Evolutionary conservation across 1,140 invertebrate species (phyloP).

Genomic region (Hydropsyche tenuis): DNA sequence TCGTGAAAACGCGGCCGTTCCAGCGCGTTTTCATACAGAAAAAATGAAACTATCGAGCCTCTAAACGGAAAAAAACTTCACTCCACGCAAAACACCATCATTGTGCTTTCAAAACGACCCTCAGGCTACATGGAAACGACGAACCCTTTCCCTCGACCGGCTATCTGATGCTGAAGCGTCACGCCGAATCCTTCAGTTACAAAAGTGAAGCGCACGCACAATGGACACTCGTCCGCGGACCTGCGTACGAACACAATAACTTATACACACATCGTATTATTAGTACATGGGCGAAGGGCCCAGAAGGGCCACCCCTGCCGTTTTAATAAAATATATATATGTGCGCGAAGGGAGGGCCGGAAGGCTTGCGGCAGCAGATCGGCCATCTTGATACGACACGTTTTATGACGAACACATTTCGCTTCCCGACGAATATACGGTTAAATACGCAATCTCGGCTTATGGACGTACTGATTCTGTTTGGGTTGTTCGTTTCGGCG

Average conservation of each 20-base stretch:
- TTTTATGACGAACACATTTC: slow-evolving; percentile 39
- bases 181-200: slow-evolving; percentile 1
- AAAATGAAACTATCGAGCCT: too few species aligned
- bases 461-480: too few species aligned
- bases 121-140: too few species aligned
- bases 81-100: too few species aligned
- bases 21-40: too few species aligned
- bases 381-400: slow-evolving; percentile 40
- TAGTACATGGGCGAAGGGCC: not conserved
- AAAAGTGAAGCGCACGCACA: not conserved
- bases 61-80: too few species aligned
- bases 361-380: slow-evolving; percentile 40
- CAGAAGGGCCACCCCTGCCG: not conserved
- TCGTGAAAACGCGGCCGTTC: too few species aligned
- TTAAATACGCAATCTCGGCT: too few species aligned
- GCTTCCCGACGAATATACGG: too few species aligned
- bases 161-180: slow-evolving; percentile 5
- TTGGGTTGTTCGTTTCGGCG: too few species aligned
- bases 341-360: slow-evolving; percentile 14
- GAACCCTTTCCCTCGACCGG: not conserved
- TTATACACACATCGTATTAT: too few species aligned
- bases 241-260: not conserved
- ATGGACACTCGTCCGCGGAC: not conserved
- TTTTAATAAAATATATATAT: slow-evolving; percentile 23
- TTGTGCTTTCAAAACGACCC: too few species aligned